Conservation (phyloP, 2,888 invertebrate genomes). For the Sesamia inferens region DNA sequence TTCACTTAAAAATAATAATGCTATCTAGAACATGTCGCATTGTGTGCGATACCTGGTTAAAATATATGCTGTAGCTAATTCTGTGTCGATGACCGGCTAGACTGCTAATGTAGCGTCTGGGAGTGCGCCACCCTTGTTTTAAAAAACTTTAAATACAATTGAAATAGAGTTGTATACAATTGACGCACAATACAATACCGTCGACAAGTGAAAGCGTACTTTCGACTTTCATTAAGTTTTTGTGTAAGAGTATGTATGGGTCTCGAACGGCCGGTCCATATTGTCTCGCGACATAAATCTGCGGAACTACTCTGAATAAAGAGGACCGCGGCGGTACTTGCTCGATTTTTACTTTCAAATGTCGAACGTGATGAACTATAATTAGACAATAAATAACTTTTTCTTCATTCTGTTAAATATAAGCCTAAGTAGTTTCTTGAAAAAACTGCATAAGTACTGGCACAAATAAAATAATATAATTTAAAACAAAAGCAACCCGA, state of each 20-base stretch:
- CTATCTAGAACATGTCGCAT: constrained; percentile 60
- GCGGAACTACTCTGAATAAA: constrained; percentile 74
- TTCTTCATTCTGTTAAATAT: constrained; percentile 35
- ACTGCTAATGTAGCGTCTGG: constrained; percentile 58
- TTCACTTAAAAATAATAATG: constrained; percentile 59
- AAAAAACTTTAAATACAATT: constrained; percentile 73
- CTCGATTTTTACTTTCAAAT: constrained; percentile 77
- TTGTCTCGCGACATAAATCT: constrained; percentile 87
- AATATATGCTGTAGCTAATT: constrained; percentile 65
- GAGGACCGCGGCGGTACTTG: constrained; percentile 72
- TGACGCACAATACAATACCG: constrained; percentile 83
- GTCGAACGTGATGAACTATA: constrained; percentile 68
- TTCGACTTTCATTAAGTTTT: constrained; percentile 90
- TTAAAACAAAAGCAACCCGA: constrained; percentile 41
- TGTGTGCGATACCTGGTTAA: constrained; percentile 55
- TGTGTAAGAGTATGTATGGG: constrained; percentile 86
- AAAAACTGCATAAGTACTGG: constrained; percentile 23
- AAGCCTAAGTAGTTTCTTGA: constrained; percentile 26
- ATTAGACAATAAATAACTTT: constrained; percentile 59
- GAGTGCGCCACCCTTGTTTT: constrained; percentile 72
- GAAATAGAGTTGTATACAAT: constrained; percentile 81
- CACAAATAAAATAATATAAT: constrained; percentile 38
- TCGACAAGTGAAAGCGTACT: constrained; percentile 89
- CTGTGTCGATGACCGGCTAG: constrained; percentile 62
- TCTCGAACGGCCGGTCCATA: constrained; percentile 81